phyloP scores from a whole-genome alignment of 2,797 vertebrate species.

The Carapus acus region DNA sequence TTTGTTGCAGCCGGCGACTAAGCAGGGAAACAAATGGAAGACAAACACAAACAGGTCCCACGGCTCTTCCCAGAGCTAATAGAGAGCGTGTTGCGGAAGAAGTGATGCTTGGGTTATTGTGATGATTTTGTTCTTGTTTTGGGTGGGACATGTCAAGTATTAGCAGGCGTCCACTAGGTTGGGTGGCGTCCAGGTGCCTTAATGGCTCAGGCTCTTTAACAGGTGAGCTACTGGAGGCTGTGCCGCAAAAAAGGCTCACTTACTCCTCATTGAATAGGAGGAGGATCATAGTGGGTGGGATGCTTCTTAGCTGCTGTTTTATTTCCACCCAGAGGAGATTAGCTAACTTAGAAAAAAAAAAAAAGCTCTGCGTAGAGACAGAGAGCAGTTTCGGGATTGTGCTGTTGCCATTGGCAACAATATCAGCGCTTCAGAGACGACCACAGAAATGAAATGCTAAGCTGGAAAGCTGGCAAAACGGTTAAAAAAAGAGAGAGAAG shows the following conservation, averaged over 20 bases:
- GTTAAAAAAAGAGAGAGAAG: too few relatives aligned
- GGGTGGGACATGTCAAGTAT: too few relatives aligned
- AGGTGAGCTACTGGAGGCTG: conserved; percentile 37
- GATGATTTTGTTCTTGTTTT: too few relatives aligned
- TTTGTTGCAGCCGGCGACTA: not conserved
- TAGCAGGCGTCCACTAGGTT: too few relatives aligned
- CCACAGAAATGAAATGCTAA: conserved; percentile 60
- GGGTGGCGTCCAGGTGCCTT: too few relatives aligned
- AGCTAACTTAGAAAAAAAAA: conserved; percentile 41
- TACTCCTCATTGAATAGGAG: conserved; percentile 47
- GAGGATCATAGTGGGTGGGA: conserved; percentile 51
- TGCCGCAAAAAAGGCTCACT: conserved; percentile 24
- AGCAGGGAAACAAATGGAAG: too few relatives aligned
- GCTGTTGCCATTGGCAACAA: conserved; percentile 70
- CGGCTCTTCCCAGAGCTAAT: too few relatives aligned
- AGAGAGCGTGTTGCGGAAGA: too few relatives aligned
- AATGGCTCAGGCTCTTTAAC: conserved; percentile 18
- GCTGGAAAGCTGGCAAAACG: conserved; percentile 37
- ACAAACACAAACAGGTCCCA: too few relatives aligned
- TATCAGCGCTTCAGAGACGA: conserved; percentile 64
- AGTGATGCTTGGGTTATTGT: too few relatives aligned
- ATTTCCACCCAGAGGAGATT: conserved; percentile 61
- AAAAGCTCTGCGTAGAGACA: conserved; percentile 45
- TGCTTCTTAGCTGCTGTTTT: conserved; percentile 59
- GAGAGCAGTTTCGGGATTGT: conserved; percentile 58